Evolutionary conservation across 30 jellyfish, hydroid and myxozoan species (phyloP), one percentile per base, ranked within the genome.

Genomic region (Catostylus mosaicus): DNA sequence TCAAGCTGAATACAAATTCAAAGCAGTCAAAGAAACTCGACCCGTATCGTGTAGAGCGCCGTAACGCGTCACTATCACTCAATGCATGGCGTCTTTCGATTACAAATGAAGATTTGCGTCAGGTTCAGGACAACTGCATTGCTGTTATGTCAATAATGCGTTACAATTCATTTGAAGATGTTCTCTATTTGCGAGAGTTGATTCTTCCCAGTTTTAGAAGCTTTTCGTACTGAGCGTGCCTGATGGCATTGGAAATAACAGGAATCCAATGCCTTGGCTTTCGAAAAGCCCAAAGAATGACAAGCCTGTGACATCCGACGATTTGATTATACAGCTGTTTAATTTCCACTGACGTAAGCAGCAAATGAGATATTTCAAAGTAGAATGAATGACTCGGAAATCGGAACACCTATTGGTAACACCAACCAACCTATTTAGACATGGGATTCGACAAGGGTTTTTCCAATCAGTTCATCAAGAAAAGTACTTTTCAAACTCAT

Each of bases 21-120:
- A 64, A 87, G 22, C 88, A 68, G 70, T 45, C 89, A 26, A 57
- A 30, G 16, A 51, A 76, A 11, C n/a, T 70, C 5, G 88, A 84
- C 50, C 90, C 96, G 46, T 93, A 76, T 52, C 80, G 97, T 20
- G 98, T 93, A 1, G 89, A 75, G 22, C 77, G 68, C 52, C 91
- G 96, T 16, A 93, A 93, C 33, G 96, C 90, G 0, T 73, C 97
- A 10, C 78, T 71, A 43, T 86, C 97, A 32, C 73, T 93, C 82
- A 78, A 75, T 47, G 83, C 96, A 59, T 93, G 98, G 98, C 78
- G 96, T 32, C 67, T 72, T 22, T 5, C 85, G 19, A 67, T 80
- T 31, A 69, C 47, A n/a, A 86, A 85, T 66, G 84, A 38, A n/a
- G 92, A 82, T 16, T 52, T 86, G 33, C 73, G 32, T 27, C 61